Conservation (phyloP, 2,888 invertebrate species). For the Brenthis ino region DNA sequence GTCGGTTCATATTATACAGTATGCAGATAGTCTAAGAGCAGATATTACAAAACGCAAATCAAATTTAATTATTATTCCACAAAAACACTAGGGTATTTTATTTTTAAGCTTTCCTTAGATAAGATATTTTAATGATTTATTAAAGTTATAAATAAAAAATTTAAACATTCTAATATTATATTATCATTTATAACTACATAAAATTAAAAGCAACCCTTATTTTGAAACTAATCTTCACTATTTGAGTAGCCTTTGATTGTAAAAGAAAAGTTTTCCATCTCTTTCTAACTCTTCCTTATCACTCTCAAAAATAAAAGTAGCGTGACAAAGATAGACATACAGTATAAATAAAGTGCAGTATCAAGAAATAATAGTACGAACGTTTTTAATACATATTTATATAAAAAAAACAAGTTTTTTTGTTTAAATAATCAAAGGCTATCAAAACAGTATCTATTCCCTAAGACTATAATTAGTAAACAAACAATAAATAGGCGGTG, state of each 20-base stretch:
- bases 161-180: no score
- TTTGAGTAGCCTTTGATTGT: slow-evolving; percentile 3
- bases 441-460: slow-evolving; percentile 1
- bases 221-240: slow-evolving; percentile 2
- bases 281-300: background rate
- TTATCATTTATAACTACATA: background rate
- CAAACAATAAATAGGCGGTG: slow-evolving; percentile 40
- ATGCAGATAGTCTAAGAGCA: no score
- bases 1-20: no score
- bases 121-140: no score
- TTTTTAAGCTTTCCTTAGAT: no score
- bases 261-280: background rate
- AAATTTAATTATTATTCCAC: no score
- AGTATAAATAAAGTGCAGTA: background rate
- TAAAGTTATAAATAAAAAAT: no score
- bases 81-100: no score
- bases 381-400: background rate
- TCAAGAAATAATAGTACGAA: background rate
- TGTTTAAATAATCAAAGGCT: slow-evolving; percentile 12
- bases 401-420: background rate
- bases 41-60: no score
- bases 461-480: slow-evolving; percentile 12
- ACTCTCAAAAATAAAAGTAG: background rate
- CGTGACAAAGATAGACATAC: background rate
- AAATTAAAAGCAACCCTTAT: background rate